These are phyloP conservation scores for Lycodopsis pacificus DNA, from an alignment of 2,797 vertebrate species.

Conservation along the genomic window DNA sequence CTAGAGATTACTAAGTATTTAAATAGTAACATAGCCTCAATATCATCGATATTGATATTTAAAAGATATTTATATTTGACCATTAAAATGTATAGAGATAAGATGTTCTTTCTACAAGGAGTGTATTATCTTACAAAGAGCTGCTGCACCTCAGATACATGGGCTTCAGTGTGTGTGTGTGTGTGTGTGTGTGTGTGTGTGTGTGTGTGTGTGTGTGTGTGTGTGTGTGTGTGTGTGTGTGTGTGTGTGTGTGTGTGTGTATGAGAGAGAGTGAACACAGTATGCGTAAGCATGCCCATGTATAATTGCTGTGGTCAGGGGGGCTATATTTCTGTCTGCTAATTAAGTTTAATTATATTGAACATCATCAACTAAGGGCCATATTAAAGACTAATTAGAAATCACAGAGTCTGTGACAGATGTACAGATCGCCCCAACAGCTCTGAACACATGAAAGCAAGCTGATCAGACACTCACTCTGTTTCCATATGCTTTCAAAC, in stretches of 20 bases:
- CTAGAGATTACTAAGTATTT: neutral
- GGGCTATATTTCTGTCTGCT: conserved; percentile 67
- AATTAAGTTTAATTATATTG: conserved; percentile 78
- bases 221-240: neutral
- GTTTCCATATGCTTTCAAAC: conserved; percentile 1
- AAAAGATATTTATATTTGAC: neutral
- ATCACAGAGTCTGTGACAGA: conserved; percentile 71
- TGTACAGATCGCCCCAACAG: conserved; percentile 60
- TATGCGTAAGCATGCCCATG: conserved; percentile 62
- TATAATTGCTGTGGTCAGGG: conserved; percentile 71
- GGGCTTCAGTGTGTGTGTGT: neutral
- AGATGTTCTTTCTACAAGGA: neutral
- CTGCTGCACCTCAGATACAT: neutral
- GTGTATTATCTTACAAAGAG: neutral
- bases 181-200: neutral
- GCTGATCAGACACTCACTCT: conserved; percentile 23
- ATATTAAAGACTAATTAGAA: conserved; percentile 75
- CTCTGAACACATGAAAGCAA: conserved; percentile 42
- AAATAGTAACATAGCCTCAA: neutral
- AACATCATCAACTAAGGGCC: conserved; percentile 69
- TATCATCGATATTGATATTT: neutral
- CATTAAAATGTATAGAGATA: neutral
- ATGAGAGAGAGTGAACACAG: conserved; percentile 17
- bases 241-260: neutral
- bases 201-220: neutral